Base-by-base conservation (phyloP, 64 coral and sea anemone genomes). In the Pocillopora damicornis region DNA sequence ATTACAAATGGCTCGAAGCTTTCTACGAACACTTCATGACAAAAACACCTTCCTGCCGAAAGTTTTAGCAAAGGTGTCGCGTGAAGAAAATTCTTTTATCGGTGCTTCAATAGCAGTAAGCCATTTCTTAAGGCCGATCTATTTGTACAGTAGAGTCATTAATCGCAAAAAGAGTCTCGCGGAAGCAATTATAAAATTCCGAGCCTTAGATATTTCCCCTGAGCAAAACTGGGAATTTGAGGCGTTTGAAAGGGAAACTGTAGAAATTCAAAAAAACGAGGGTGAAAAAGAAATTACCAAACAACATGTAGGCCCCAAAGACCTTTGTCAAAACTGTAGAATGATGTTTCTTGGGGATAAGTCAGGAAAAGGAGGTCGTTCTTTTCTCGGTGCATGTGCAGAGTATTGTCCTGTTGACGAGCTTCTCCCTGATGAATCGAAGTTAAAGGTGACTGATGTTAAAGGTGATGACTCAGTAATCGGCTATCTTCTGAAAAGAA, bases 111-210 rank as follows among this genome's bases (percentile, higher is more conserved):
- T 79, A 4, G 56, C 56, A 17, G 77, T 79, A 11, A 79, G 56
- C 60, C 18, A 60, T 25, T 79, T 60, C 77, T 60, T 79, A 79
- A 79, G 56, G 77, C 77, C 77, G 30, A 11, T 79, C 0, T 79
- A 11, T 79, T 34, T 79, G 11, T 34, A 79, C 77, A 23, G 12
- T 0, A 60, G 58, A 34, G 60, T 79, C n/a, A 7, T 0, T 60
- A 25, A 79, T 30, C 60, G 30, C 60, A 79, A 79, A 60, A 7
- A 11, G 5, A 25, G 77, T 9, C 77, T 79, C 57, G 11, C 30
- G 20, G 60, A 60, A 25, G 77, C 77, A 59, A 30, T 61, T 17
- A 22, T 60, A 34, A 13, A 12, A 4, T 23, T 1, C 56, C 20
- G 60, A 4, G 2, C 77, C 60, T 17, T 79, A 30, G 9, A 12